Evolutionary conservation across 2,113 vertebrate species (phyloP), one percentile per base, ranked within the genome.

Genomic region (Indicator indicator): DNA sequence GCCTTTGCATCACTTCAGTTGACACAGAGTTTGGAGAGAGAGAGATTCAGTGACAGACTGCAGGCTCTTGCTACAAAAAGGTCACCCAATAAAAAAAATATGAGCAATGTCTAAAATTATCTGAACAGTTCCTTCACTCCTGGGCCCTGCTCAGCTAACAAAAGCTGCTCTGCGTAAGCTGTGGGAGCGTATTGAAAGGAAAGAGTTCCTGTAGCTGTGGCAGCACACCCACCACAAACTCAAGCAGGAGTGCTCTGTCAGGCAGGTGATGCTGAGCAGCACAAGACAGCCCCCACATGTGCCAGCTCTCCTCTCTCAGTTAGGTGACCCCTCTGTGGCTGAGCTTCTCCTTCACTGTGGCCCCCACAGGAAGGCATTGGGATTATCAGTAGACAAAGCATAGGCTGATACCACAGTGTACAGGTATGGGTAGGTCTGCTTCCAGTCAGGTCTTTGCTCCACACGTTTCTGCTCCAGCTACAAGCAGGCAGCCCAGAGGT

Each of bases 41-140:
- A 87, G 73, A 91, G 75, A 93, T 68, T 68, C 88, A 59, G 71
- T 46, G 85, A 77, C 95, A 96, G 90, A 95, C 90, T 88, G 88
- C 79, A 93, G 64, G 64, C 40, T 94, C 75, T 55, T 0, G 0
- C 79, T 88, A 55, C 40, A 63, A 60, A 94, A 95, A 96, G 92
- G 95, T 93, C 92, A 95, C 75, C 81, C 82, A 83, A 88, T 83
- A 86, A 80, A 96, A 83, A 86, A 52, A 85, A 85, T 50, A 91
- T 76, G 15, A 96, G 88, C 68, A 70, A 80, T 20, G 20, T 88
- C 88, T 96, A 93, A 95, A 95, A 94, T 96, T 96, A 93, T 93
- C 88, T 70, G 64, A 88, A 85, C 92, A 63, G 75, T 68, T 95
- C 68, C 85, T 80, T 40, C 55, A 42, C 67, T 90, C 52, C 38